These are phyloP conservation scores for Ophion ventricosus DNA, from an alignment of 2,888 invertebrate genomes.

Conservation along the genomic window DNA sequence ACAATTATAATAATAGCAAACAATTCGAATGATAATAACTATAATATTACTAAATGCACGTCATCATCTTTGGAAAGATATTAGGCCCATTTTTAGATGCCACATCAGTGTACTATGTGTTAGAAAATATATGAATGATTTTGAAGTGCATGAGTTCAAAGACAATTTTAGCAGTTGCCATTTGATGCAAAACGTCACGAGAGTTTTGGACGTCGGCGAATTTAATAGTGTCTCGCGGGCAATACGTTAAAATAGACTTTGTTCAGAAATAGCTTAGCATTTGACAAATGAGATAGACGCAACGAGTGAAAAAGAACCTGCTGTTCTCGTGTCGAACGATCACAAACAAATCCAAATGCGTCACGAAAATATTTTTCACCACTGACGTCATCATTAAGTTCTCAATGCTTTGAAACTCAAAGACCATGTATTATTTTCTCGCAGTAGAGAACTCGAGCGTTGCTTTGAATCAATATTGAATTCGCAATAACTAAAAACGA, in stretches of 20 bases:
- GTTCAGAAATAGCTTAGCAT: conserved; percentile 32
- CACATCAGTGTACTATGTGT: background rate
- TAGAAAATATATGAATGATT: conserved; percentile 30
- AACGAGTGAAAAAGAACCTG: conserved; percentile 6
- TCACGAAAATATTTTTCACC: conserved; percentile 19
- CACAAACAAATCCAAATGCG: conserved; percentile 29
- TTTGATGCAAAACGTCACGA: conserved; percentile 52
- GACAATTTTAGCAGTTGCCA: conserved; percentile 40
- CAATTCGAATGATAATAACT: background rate
- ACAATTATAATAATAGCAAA: background rate
- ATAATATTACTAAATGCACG: background rate
- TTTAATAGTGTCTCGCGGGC: background rate
- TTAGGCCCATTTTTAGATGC: background rate
- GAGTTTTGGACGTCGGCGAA: conserved; percentile 34
- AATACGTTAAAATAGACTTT: conserved; percentile 40
- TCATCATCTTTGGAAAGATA: background rate
- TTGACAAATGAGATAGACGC: conserved; percentile 16
- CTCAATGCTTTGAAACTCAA: background rate
- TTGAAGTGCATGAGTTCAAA: conserved; percentile 25
- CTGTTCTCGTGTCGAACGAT: conserved; percentile 6
- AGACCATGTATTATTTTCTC: background rate
- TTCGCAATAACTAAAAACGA: background rate
- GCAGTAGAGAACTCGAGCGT: background rate
- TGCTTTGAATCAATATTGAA: background rate
- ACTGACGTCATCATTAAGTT: conserved; percentile 12